A percentile compares a stretch with the other conserved stretches of the same genome.
Evolutionary conservation across 1,140 invertebrate species (phyloP).

Genomic region (Stegodyphus dumicola): DNA sequence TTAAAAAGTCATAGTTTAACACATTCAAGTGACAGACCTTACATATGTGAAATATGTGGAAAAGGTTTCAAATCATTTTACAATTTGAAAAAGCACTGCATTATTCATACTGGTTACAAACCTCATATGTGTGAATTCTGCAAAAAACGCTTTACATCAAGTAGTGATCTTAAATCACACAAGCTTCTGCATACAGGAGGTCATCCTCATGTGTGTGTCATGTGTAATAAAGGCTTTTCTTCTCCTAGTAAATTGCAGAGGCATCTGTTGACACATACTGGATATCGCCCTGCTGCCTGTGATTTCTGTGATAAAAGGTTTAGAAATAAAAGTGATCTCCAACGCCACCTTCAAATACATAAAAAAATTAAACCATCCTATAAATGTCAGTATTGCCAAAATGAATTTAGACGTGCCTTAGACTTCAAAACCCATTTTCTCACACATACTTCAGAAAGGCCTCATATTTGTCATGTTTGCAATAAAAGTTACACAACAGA

Average conservation of each 20-base stretch:
- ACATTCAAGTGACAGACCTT: conserved; percentile 3
- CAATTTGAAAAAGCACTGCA: conserved; percentile 75
- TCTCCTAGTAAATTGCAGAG: neutral
- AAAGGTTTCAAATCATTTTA: conserved; percentile 78
- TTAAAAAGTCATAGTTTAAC: conserved; percentile 63
- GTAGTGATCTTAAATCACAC: conserved; percentile 5
- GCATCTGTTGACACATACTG: conserved; percentile 66
- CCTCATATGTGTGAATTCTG: conserved; percentile 93
- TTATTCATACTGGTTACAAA: conserved; percentile 86
- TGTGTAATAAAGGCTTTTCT: conserved; percentile 6
- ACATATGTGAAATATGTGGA: conserved; percentile 87
- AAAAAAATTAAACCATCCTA: neutral
- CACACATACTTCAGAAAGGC: neutral
- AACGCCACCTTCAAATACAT: neutral
- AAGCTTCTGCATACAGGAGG: conserved; percentile 64
- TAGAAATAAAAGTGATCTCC: neutral
- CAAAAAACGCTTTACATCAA: conserved; percentile 68
- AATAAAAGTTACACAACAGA: neutral
- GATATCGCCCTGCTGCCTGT: neutral
- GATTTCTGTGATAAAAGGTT: neutral
- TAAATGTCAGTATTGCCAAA: neutral
- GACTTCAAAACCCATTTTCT: neutral
- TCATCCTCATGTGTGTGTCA: neutral
- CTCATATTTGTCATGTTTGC: neutral
- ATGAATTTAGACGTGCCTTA: neutral